Percentiles rank a stretch among this genome's conserved stretches.
Conservation (phyloP, 23 tunicate species). For the Trididemnum nubilum region DNA sequence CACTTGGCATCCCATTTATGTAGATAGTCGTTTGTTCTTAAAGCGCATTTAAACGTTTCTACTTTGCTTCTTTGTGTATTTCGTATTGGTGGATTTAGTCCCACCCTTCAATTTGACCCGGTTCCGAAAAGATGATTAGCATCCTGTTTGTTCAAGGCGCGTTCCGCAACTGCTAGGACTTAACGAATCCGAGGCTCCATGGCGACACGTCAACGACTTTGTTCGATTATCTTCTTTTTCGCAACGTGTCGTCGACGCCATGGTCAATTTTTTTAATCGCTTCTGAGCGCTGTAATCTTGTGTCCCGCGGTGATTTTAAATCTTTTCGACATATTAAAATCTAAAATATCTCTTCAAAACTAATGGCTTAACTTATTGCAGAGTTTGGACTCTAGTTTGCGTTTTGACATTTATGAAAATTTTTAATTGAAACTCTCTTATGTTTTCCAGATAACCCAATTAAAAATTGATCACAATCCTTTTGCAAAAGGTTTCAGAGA, state of each 20-base stretch:
- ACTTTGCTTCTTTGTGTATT: slow-evolving; percentile 15
- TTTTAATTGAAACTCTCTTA: background rate
- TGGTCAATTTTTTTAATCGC: slow-evolving; percentile 33
- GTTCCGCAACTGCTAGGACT: background rate
- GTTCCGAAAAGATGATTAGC: background rate
- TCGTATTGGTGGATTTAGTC: slow-evolving; percentile 1
- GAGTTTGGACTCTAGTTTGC: background rate
- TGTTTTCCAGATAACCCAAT: slow-evolving; percentile 84
- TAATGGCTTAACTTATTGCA: background rate
- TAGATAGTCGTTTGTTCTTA: background rate
- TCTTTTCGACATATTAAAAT: slow-evolving; percentile 14
- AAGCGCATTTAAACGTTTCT: background rate
- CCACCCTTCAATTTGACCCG: background rate
- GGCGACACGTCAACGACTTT: slow-evolving; percentile 9
- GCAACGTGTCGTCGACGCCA: slow-evolving; percentile 37
- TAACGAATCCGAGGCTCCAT: background rate
- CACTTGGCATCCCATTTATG: background rate
- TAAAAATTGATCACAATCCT: slow-evolving; percentile 99
- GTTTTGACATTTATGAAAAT: background rate
- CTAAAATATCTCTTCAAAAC: background rate
- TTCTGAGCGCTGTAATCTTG: slow-evolving; percentile 7
- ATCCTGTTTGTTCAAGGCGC: slow-evolving; percentile 26
- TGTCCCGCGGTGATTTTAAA: slow-evolving; percentile 24
- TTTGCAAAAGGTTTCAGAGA: slow-evolving; percentile 99
- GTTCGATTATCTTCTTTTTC: slow-evolving; percentile 1